These are phyloP conservation scores for Sternarchorhynchus goeldii DNA, from an alignment of 2,797 vertebrate species.

Conservation along the genomic window DNA sequence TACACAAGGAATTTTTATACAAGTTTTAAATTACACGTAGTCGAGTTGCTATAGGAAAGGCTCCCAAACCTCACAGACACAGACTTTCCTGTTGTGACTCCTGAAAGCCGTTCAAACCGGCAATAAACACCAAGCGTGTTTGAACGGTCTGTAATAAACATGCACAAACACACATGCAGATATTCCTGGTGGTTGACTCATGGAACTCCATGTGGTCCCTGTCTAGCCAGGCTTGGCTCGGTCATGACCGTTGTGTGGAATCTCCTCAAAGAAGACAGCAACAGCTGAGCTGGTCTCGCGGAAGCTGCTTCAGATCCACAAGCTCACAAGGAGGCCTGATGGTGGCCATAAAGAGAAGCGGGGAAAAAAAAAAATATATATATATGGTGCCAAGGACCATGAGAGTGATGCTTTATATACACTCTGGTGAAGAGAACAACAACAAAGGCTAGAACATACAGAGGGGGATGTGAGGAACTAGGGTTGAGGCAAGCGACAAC, in stretches of 20 bases:
- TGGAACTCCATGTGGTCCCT: conserved; percentile 9
- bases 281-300: conserved; percentile 30
- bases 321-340: conserved; percentile 17
- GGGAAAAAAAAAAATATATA: too few species aligned
- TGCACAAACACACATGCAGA: conserved; percentile 28
- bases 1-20: neutral
- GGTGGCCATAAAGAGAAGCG: conserved; percentile 15
- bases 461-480: neutral
- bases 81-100: neutral
- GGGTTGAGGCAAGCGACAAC: too few species aligned
- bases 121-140: neutral
- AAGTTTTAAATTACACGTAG: too few species aligned
- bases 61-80: neutral
- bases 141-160: conserved; percentile 10
- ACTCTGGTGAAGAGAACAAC: conserved; percentile 1
- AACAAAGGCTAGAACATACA: conserved; percentile 11
- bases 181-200: conserved; percentile 50
- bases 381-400: conserved; percentile 26
- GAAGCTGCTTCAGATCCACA: neutral
- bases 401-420: conserved; percentile 47
- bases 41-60: neutral
- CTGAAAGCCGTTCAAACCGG: too few species aligned
- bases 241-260: neutral
- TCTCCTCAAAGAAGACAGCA: conserved; percentile 14
- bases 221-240: conserved; percentile 23